These are phyloP conservation scores for Neoscelio sp. DNA, from an alignment of 2,888 invertebrate genomes.

Conservation along the genomic window DNA sequence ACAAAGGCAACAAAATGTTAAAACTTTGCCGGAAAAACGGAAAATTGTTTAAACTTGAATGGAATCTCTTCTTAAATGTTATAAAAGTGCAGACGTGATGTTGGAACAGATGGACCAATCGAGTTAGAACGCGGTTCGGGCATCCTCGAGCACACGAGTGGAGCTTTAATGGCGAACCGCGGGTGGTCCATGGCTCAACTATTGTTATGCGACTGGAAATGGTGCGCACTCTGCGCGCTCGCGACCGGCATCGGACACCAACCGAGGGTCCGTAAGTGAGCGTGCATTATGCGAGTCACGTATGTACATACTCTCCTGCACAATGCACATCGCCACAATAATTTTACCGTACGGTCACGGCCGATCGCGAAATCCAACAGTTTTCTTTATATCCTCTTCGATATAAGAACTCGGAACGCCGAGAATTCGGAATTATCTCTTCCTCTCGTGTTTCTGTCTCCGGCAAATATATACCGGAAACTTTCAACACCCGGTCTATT, in stretches of 20 bases:
- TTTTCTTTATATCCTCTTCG: conserved; percentile 57
- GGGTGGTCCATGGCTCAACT: conserved; percentile 80
- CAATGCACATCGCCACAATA: conserved; percentile 67
- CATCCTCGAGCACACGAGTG: conserved; percentile 50
- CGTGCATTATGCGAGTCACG: conserved; percentile 76
- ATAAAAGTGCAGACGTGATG: not conserved
- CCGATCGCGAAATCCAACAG: conserved; percentile 64
- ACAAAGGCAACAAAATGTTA: too few relatives aligned
- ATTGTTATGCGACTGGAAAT: conserved; percentile 76
- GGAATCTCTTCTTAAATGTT: too few relatives aligned
- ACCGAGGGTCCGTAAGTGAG: conserved; percentile 73
- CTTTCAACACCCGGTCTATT: conserved; percentile 2
- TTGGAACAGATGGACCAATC: conserved; percentile 38
- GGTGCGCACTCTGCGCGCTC: conserved; percentile 54
- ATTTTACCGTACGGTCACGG: conserved; percentile 65
- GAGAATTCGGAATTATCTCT: conserved; percentile 60
- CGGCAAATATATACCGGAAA: not conserved
- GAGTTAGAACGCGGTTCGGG: conserved; percentile 2
- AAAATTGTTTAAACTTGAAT: too few relatives aligned
- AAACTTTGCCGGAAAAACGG: too few relatives aligned
- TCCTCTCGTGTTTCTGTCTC: conserved; percentile 20
- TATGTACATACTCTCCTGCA: conserved; percentile 67
- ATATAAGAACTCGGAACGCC: conserved; percentile 51
- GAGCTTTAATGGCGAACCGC: conserved; percentile 76
- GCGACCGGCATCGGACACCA: conserved; percentile 69